Evolutionary conservation across 1,140 invertebrate genomes (phyloP).

Genomic region (Dolichoris vasculosae): DNA sequence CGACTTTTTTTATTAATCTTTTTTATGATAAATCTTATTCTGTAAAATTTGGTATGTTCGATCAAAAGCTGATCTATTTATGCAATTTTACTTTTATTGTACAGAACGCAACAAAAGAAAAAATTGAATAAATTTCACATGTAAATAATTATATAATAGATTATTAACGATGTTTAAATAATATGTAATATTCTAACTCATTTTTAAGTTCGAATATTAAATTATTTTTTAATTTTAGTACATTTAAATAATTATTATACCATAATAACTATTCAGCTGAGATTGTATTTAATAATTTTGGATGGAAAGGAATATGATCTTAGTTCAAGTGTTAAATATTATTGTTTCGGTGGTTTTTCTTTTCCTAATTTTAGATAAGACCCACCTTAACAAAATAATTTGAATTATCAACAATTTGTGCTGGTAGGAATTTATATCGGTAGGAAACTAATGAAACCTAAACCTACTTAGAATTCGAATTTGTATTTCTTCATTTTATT

Average conservation of each 20-base stretch:
- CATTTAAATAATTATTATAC: background rate
- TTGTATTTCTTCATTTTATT: background rate
- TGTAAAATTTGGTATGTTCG: background rate
- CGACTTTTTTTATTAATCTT: constrained; percentile 23
- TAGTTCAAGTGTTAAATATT: background rate
- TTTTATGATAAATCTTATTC: constrained; percentile 34
- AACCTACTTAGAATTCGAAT: constrained; percentile 7
- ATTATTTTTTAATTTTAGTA: background rate
- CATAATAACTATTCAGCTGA: background rate
- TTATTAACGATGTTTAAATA: background rate
- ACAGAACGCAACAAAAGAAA: background rate
- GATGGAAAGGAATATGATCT: background rate
- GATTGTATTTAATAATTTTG: background rate
- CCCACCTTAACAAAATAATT: constrained; percentile 21
- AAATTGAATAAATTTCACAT: background rate
- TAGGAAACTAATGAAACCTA: constrained; percentile 20
- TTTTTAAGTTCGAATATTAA: constrained; percentile 2
- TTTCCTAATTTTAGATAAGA: constrained; percentile 3
- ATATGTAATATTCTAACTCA: background rate
- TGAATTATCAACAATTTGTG: constrained; percentile 15
- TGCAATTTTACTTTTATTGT: background rate
- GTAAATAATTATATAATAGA: constrained; percentile 9
- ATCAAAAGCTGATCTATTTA: background rate
- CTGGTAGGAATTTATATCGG: background rate
- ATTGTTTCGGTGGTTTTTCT: constrained; percentile 28